phyloP scores from a whole-genome alignment of 2,888 invertebrate species.

The Tuta absoluta region DNA sequence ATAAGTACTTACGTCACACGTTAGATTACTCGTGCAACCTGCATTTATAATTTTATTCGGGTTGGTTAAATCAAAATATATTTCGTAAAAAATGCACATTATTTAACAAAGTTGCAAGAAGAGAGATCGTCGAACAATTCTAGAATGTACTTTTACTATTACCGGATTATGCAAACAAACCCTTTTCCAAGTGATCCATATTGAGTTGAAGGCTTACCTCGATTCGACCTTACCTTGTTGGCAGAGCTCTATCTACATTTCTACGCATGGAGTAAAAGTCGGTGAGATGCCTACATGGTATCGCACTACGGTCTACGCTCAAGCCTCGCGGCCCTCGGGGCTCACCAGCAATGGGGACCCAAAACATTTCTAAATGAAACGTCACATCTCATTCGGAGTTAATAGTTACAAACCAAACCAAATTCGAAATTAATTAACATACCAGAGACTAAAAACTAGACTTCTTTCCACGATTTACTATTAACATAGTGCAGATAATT shows the following conservation, averaged over 20 bases:
- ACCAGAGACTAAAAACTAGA: too few species aligned
- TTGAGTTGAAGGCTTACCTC: neutral
- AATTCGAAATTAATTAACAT: too few species aligned
- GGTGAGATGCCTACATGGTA: constrained; percentile 18
- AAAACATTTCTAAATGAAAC: neutral
- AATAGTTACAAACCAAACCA: too few species aligned
- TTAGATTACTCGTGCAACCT: neutral
- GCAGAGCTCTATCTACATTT: too few species aligned
- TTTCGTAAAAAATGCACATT: neutral
- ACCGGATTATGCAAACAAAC: constrained; percentile 27
- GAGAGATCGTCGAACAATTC: neutral
- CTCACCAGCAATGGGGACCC: neutral
- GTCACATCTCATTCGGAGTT: neutral
- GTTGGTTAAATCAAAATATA: neutral
- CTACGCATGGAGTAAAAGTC: too few species aligned
- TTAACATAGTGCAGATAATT: neutral
- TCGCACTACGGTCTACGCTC: constrained; percentile 21
- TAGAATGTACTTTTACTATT: neutral
- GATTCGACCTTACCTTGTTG: too few species aligned
- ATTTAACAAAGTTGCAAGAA: neutral
- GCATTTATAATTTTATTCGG: neutral
- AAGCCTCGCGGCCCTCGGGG: neutral
- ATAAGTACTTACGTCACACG: constrained; percentile 23
- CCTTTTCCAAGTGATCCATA: constrained; percentile 20
- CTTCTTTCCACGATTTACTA: too few species aligned